Conservation (phyloP, 2,797 vertebrate species). For the Danio choprae region DNA sequence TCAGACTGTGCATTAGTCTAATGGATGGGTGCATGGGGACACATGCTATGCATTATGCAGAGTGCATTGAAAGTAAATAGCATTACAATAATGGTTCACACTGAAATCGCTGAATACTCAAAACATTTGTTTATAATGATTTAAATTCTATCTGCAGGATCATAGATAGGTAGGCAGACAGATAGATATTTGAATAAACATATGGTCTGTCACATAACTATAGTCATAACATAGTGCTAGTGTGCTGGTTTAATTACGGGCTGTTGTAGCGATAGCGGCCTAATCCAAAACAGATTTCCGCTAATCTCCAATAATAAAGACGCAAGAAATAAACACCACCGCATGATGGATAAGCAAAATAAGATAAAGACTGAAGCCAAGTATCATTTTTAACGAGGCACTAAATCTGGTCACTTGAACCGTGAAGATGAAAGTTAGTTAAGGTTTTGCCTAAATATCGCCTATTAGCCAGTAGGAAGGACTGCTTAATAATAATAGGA, state of each 20-base stretch:
- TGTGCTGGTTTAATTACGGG: conserved; percentile 72
- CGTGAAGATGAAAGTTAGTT: conserved; percentile 50
- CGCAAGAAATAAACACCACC: conserved; percentile 61
- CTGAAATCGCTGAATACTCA: not conserved
- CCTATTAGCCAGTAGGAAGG: no score
- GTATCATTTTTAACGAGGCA: conserved; percentile 14
- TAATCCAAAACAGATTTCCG: conserved; percentile 80
- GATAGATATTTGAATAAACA: conserved; percentile 56
- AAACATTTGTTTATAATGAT: not conserved
- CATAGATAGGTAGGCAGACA: not conserved
- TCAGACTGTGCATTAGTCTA: conserved; percentile 43
- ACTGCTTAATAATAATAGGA: no score
- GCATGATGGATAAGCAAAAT: conserved; percentile 70
- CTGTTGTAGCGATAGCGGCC: conserved; percentile 43
- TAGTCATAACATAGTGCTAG: conserved; percentile 54
- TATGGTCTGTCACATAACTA: conserved; percentile 50
- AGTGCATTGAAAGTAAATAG: conserved; percentile 44
- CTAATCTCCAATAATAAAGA: conserved; percentile 75
- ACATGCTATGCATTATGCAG: conserved; percentile 43
- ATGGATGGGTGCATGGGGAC: conserved; percentile 44
- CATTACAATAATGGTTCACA: conserved; percentile 25
- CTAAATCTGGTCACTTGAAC: conserved; percentile 41
- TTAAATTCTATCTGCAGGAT: not conserved
- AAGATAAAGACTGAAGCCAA: conserved; percentile 59
- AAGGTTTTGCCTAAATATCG: not conserved